Base-by-base conservation (phyloP, 1,140 invertebrate species). In the Cecropterus lyciades region DNA sequence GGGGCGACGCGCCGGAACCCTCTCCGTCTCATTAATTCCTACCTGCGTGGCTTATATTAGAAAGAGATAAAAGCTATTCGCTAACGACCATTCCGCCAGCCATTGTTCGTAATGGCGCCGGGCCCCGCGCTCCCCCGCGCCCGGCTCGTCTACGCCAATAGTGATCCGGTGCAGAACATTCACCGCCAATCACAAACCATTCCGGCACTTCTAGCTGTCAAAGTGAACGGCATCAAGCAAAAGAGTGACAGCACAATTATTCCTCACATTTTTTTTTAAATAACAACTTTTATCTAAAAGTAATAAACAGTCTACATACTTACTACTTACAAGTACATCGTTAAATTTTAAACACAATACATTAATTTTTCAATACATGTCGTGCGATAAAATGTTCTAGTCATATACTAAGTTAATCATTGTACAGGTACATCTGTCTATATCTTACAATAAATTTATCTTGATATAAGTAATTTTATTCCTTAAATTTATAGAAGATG, bases 181-280 rank as follows among this genome's bases (percentile, higher is more conserved):
- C 86, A 89, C 85, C 86, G 77, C 89, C 89, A 91, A 91, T 91
- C 89, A 91, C 89, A 91, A 91, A 90, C 86, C 89, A 91, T 91
- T 90, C 86, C 80, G 83, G 82, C 87, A 91, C 87, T 91, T 91
- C 85, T 85, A 89, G 84, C 85, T 91, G 89, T 90, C 89, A 91
- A 90, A 88, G 27, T 85, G 87, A 87, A 90, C 70, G 77, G 82
- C 37, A 72, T 85, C 85, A 87, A 77, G 62, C 87, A 68, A 74
- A 75, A 87, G 64, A 67, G 86, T 67, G 77, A 64, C 82, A 89
- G 73, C 71, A 73, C 53, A 69, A 11, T 37, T 37, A 37, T 37
- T 37, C 4, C 33, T 11, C 33, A 37, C 33, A 37, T 11, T 37
- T 37, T 37, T 7, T 37, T 37, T n/a, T 37, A 1, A 37, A 37